A percentile compares a stretch with the other conserved stretches of the same genome.
These are phyloP conservation scores for Ceratosolen solmsi DNA, from an alignment of 1,140 invertebrate genomes.

Conservation along the genomic window DNA sequence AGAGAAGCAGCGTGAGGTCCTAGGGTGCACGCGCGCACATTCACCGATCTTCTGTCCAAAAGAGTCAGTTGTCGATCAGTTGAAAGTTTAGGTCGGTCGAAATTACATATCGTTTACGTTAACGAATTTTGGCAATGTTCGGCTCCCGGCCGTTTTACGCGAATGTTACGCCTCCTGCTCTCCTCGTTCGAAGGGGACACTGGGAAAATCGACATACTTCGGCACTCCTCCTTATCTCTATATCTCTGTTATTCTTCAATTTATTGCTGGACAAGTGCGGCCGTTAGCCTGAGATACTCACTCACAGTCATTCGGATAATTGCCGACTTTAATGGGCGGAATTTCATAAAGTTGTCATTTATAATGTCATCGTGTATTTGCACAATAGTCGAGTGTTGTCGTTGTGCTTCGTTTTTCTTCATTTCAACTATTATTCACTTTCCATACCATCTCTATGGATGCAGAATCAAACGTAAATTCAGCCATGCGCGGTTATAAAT, in stretches of 20 bases:
- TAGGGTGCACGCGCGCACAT: background rate
- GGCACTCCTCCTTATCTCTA: no score
- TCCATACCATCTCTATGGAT: background rate
- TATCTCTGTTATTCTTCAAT: background rate
- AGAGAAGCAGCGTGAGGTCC: no score
- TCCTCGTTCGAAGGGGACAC: no score
- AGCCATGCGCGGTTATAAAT: background rate
- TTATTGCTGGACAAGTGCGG: no score
- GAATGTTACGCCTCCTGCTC: slow-evolving; percentile 28
- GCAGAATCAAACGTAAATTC: background rate
- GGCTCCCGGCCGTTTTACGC: slow-evolving; percentile 24
- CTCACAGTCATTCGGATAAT: background rate
- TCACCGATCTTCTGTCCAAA: background rate
- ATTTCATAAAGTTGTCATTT: background rate
- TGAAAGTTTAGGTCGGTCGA: slow-evolving; percentile 33
- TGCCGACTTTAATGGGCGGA: background rate
- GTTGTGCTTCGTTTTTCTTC: background rate
- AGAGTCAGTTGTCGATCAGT: no score
- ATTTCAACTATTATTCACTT: no score
- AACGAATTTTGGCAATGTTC: slow-evolving; percentile 18
- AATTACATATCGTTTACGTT: slow-evolving; percentile 42
- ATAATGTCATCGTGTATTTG: background rate
- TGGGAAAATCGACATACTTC: no score
- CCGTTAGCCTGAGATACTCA: no score
- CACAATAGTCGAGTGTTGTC: background rate